Conservation (phyloP, 2,888 invertebrate genomes). For the Mamestra brassicae region DNA sequence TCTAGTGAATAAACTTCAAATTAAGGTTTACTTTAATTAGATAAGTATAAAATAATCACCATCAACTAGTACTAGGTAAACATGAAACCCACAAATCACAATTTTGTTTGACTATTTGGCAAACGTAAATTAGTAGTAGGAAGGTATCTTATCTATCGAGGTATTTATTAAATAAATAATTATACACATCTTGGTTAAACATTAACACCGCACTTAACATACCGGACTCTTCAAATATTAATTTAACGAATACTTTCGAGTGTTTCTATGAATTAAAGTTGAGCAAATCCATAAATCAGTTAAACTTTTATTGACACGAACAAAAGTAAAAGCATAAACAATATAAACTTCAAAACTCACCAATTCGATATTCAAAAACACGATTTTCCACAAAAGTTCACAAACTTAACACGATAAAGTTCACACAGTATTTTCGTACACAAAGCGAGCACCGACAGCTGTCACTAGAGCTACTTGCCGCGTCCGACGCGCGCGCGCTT, state of each 20-base stretch:
- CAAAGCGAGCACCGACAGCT: conserved; percentile 49
- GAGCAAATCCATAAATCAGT: background rate
- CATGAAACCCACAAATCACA: background rate
- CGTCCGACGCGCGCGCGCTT: conserved; percentile 56
- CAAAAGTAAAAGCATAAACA: background rate
- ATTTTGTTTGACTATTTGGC: conserved; percentile 3
- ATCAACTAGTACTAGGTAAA: background rate
- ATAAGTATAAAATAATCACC: background rate
- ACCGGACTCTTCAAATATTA: conserved; percentile 29
- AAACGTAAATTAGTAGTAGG: background rate
- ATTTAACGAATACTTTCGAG: background rate
- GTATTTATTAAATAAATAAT: background rate
- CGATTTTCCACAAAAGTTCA: conserved; percentile 53
- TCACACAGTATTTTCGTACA: conserved; percentile 49
- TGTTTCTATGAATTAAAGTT: background rate
- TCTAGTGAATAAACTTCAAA: background rate
- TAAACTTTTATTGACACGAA: background rate
- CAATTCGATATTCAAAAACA: conserved; percentile 30
- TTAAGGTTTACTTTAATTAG: background rate
- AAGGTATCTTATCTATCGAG: background rate
- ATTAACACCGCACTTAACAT: conserved; percentile 33
- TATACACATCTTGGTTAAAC: conserved; percentile 15
- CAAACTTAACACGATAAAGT: conserved; percentile 62
- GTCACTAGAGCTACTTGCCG: conserved; percentile 32
- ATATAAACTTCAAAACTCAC: conserved; percentile 28